phyloP scores from a whole-genome alignment of 2,888 invertebrate species.

The Therioaphis trifolii region DNA sequence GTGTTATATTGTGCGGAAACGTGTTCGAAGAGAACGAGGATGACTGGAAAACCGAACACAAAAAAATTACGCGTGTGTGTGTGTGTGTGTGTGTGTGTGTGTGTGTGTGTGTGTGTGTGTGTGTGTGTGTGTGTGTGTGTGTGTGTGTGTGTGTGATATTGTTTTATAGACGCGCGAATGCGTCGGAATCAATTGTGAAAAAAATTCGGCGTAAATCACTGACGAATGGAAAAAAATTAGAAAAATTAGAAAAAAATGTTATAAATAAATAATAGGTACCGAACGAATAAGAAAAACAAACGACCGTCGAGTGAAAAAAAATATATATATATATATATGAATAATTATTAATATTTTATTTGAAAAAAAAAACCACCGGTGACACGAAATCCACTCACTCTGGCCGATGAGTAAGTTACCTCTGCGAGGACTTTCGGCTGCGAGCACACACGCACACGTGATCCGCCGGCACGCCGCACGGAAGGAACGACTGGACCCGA shows the following conservation, averaged over 20 bases:
- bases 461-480: conserved; percentile 59
- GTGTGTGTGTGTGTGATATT: no score
- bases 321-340: no score
- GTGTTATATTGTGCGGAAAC: no score
- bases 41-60: background rate
- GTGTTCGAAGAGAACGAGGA: no score
- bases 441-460: conserved; percentile 47
- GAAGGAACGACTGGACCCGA: conserved; percentile 61
- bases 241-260: background rate
- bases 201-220: no score
- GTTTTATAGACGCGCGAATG: background rate
- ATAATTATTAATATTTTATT: background rate
- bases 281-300: background rate
- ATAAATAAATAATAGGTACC: no score
- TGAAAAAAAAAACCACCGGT: conserved; percentile 18
- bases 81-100: no score
- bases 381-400: conserved; percentile 53
- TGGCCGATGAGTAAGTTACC: conserved; percentile 61
- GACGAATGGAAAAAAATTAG: background rate
- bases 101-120: no score
- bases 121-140: no score
- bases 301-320: background rate
- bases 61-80: no score
- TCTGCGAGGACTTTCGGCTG: conserved; percentile 60
- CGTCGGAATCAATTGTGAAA: no score